Conservation (phyloP, 2,888 invertebrate genomes). For the Sinohyriopsis cumingii region DNA sequence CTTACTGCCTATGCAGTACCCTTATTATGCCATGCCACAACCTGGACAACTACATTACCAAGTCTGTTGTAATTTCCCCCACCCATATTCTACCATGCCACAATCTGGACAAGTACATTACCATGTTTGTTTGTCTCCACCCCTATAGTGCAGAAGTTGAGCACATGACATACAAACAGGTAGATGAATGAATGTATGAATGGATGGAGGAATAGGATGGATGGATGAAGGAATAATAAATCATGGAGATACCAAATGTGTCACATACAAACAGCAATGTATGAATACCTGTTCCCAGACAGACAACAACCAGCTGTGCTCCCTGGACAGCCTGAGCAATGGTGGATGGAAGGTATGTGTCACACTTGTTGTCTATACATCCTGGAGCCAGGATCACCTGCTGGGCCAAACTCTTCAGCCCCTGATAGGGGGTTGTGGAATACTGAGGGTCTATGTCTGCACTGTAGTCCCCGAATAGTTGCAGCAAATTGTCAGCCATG, state of each 20-base stretch:
- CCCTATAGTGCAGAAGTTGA: no score
- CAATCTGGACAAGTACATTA: no score
- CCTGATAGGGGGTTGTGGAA: constrained; percentile 51
- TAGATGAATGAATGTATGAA: neutral
- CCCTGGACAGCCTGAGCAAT: constrained; percentile 45
- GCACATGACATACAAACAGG: no score
- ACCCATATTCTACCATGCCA: no score
- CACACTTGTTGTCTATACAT: constrained; percentile 53
- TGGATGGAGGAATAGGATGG: neutral
- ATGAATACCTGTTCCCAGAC: constrained; percentile 62
- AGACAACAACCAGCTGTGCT: constrained; percentile 57
- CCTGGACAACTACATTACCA: no score
- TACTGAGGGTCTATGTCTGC: constrained; percentile 43
- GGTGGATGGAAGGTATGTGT: constrained; percentile 37
- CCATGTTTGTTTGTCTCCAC: no score
- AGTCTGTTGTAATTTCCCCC: no score
- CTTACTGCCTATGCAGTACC: no score
- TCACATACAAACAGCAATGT: neutral
- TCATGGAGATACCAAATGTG: neutral
- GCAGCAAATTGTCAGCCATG: constrained; percentile 59
- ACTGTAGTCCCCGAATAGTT: constrained; percentile 64
- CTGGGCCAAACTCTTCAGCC: constrained; percentile 41
- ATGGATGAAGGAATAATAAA: neutral
- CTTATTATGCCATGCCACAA: no score
- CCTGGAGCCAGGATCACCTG: constrained; percentile 48